A percentile compares a stretch with the other conserved stretches of the same genome.
Conservation (phyloP, 2,797 vertebrate genomes). For the Pseudomugil tenellus region DNA sequence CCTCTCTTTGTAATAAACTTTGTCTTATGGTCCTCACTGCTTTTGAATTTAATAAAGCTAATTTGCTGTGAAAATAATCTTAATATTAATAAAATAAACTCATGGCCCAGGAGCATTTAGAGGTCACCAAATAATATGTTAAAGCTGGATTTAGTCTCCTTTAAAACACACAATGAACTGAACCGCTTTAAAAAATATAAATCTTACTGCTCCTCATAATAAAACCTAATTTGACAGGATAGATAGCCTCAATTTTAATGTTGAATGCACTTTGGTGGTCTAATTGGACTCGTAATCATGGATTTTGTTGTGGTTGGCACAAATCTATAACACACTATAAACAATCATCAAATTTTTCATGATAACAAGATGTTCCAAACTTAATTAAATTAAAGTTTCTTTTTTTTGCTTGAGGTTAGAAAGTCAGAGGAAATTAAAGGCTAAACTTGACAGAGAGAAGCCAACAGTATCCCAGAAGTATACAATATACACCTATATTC, state of each 20-base stretch:
- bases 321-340: conserved; percentile 19
- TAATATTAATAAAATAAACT: conserved; percentile 22
- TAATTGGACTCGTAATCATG: conserved; percentile 3
- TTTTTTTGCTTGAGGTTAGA: conserved; percentile 23
- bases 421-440: neutral
- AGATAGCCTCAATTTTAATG: neutral
- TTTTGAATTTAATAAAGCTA: conserved; percentile 32
- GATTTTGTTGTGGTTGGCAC: neutral
- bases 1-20: neutral
- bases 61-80: conserved; percentile 18
- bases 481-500: conserved; percentile 24
- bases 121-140: conserved; percentile 15
- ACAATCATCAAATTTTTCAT: conserved; percentile 30
- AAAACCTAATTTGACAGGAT: neutral
- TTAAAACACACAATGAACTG: conserved; percentile 5
- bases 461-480: conserved; percentile 31
- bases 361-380: conserved; percentile 20
- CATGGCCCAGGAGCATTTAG: neutral
- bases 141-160: neutral
- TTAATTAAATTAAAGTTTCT: conserved; percentile 1
- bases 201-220: neutral
- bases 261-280: conserved; percentile 3
- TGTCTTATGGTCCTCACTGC: neutral
- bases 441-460: conserved; percentile 35
- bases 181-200: conserved; percentile 17